Evolutionary conservation across 2,797 vertebrate species (phyloP).

Genomic region (Taenioides sp.): DNA sequence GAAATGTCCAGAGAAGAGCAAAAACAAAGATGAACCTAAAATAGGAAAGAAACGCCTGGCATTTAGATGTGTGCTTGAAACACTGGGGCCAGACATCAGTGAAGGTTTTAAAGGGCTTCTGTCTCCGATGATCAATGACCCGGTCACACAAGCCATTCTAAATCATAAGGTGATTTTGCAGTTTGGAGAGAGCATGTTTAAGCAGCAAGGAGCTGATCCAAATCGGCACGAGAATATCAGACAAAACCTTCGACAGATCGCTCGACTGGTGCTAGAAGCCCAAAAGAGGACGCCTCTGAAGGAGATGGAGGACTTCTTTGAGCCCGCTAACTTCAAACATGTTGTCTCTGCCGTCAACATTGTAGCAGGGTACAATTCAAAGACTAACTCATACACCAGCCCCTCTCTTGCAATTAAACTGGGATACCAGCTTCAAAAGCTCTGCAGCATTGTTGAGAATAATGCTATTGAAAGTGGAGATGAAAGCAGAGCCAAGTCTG

Average conservation of each 20-base stretch:
- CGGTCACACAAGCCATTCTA: constrained; percentile 48
- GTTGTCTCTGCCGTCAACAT: constrained; percentile 60
- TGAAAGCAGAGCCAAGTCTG: constrained; percentile 29
- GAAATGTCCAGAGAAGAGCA: constrained; percentile 35
- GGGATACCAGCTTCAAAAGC: constrained; percentile 60
- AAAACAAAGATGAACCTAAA: not conserved
- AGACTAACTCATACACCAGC: constrained; percentile 31
- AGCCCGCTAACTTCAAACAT: constrained; percentile 49
- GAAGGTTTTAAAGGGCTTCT: constrained; percentile 40
- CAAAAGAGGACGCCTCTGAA: constrained; percentile 42
- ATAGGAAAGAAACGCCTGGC: not conserved
- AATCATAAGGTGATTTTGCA: constrained; percentile 50
- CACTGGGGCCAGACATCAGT: constrained; percentile 31
- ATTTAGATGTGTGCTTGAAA: constrained; percentile 35
- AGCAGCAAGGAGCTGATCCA: not conserved
- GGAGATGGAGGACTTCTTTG: constrained; percentile 62
- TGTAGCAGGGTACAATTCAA: constrained; percentile 51
- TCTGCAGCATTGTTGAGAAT: constrained; percentile 47
- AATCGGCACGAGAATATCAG: constrained; percentile 38
- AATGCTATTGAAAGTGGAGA: constrained; percentile 42
- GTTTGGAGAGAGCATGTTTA: constrained; percentile 52
- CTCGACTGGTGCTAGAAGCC: constrained; percentile 60
- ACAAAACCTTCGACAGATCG: constrained; percentile 60
- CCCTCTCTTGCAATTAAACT: constrained; percentile 63
- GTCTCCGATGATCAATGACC: constrained; percentile 51